Percentiles rank a stretch among this genome's conserved stretches.
phyloP scores from a whole-genome alignment of 53 echinoderm and acorn worm genomes.

The Holothuria leucospilota region DNA sequence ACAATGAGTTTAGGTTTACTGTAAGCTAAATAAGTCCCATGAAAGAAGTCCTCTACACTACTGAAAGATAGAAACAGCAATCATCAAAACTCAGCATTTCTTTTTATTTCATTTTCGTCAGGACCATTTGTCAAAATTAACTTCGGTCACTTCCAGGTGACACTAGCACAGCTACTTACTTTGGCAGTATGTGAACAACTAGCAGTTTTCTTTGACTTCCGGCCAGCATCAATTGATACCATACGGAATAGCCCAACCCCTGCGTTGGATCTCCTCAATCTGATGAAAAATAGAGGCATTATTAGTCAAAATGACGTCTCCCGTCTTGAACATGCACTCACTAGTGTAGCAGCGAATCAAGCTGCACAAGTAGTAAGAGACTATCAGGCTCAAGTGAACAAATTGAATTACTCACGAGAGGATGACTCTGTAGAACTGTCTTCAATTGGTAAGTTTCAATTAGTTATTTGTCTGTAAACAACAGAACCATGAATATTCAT shows the following conservation, averaged over 20 bases:
- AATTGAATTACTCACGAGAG: too few species aligned
- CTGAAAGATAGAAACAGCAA: too few species aligned
- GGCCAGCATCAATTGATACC: neutral
- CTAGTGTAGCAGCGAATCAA: neutral
- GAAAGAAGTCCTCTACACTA: too few species aligned
- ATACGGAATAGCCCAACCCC: neutral
- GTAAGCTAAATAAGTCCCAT: too few species aligned
- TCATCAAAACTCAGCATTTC: too few species aligned
- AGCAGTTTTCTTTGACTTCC: neutral
- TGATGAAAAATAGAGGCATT: neutral
- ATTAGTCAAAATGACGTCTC: neutral
- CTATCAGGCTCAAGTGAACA: too few species aligned
- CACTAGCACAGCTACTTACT: neutral
- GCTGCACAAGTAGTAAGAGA: neutral
- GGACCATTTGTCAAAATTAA: neutral
- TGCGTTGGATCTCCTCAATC: neutral
- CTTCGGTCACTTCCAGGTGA: constrained; percentile 24
- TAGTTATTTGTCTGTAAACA: too few species aligned
- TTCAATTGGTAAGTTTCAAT: too few species aligned
- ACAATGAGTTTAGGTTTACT: too few species aligned
- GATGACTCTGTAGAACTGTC: too few species aligned
- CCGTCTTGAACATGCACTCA: neutral
- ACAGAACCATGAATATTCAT: too few species aligned
- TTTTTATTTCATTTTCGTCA: neutral
- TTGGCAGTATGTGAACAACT: neutral